phyloP scores from a whole-genome alignment of 37 sponge, comb jelly and placozoan species.

The Spongia lamella region DNA sequence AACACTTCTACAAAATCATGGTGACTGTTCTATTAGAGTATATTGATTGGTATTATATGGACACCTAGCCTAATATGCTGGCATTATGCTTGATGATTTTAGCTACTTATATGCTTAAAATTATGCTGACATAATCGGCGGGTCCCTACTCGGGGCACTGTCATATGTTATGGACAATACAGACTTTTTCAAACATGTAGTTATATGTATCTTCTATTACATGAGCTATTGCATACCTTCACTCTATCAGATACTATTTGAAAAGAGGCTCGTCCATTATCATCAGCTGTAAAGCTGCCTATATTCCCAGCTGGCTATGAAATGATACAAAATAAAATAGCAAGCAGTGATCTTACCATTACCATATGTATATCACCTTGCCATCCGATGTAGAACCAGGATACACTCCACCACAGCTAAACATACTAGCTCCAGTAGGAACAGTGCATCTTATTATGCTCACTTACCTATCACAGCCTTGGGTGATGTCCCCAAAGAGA shows the following conservation, averaged over 20 bases:
- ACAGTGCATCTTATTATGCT: not conserved
- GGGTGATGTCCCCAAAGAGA: conserved; percentile 71
- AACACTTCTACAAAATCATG: too few species aligned
- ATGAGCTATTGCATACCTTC: conserved; percentile 49
- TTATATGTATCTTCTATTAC: too few species aligned
- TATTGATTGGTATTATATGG: too few species aligned
- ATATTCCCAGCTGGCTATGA: conserved; percentile 39
- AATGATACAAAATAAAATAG: not conserved
- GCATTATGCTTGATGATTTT: too few species aligned
- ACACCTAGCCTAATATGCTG: too few species aligned
- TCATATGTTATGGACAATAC: too few species aligned
- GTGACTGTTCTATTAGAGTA: too few species aligned
- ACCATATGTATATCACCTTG: not conserved
- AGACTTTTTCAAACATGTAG: too few species aligned
- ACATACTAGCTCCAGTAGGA: not conserved
- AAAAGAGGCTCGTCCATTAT: conserved; percentile 45
- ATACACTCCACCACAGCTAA: conserved; percentile 76
- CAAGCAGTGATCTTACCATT: too few species aligned
- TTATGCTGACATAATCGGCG: too few species aligned
- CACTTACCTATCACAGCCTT: conserved; percentile 67
- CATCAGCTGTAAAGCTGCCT: conserved; percentile 27
- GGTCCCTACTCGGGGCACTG: too few species aligned
- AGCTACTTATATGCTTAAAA: too few species aligned
- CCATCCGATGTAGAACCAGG: not conserved
- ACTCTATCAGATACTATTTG: conserved; percentile 32